phyloP scores from a whole-genome alignment of 2,797 vertebrate genomes.

The Helicolenus hilgendorfi region DNA sequence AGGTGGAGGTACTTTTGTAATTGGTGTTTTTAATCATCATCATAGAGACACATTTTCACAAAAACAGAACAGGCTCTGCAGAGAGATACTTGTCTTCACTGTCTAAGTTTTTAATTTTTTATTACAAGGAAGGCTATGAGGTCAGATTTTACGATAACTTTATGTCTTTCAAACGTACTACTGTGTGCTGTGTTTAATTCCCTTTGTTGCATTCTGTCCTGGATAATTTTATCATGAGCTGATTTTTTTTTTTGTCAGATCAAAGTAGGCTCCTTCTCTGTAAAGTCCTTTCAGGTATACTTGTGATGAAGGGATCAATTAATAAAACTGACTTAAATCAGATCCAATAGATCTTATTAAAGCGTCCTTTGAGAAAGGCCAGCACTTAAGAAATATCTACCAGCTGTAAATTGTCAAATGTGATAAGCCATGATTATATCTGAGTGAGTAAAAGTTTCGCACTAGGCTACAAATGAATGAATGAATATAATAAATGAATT shows the following conservation, averaged over 20 bases:
- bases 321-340: slow-evolving; percentile 5
- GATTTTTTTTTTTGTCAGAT: background rate
- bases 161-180: background rate
- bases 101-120: background rate
- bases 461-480: background rate
- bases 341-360: background rate
- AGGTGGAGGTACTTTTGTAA: background rate
- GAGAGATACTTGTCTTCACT: background rate
- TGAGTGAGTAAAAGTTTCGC: background rate
- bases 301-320: background rate
- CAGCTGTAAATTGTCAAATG: slow-evolving; percentile 1
- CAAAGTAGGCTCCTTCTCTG: slow-evolving; percentile 7
- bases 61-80: background rate
- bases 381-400: background rate
- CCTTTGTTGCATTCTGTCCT: slow-evolving; percentile 1
- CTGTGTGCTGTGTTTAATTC: slow-evolving; percentile 1
- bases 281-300: slow-evolving; percentile 13
- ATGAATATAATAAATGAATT: background rate
- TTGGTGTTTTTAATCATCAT: slow-evolving; percentile 2
- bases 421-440: background rate
- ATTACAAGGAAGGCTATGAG: background rate
- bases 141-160: background rate
- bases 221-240: background rate
- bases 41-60: background rate
- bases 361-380: background rate